These are phyloP conservation scores for Caenorhabditis afra DNA, from an alignment of 2,888 invertebrate genomes.

Conservation along the genomic window DNA sequence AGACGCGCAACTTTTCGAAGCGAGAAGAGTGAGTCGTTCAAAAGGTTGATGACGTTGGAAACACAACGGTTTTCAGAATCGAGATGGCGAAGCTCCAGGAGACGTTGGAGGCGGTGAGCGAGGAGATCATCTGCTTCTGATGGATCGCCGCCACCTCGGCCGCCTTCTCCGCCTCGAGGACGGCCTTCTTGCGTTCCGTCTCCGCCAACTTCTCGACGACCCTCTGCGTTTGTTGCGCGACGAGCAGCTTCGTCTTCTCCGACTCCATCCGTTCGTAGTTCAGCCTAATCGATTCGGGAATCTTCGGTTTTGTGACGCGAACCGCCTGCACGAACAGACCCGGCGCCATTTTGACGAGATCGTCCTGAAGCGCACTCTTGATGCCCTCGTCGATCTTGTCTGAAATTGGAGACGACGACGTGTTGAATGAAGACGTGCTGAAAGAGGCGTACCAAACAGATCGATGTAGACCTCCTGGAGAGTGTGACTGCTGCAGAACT, in stretches of 20 bases:
- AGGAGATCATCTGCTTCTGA: constrained; percentile 87
- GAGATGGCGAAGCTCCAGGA: constrained; percentile 42
- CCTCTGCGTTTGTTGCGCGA: constrained; percentile 90
- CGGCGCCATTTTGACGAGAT: constrained; percentile 89
- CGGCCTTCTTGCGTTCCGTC: constrained; percentile 90
- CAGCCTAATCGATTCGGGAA: constrained; percentile 90
- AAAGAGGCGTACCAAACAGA: constrained; percentile 85
- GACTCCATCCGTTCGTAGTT: constrained; percentile 91
- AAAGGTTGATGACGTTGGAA: no score
- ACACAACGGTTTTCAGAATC: constrained; percentile 38
- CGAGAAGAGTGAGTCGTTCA: constrained; percentile 49
- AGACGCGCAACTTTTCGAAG: constrained; percentile 43
- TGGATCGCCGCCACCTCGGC: constrained; percentile 91
- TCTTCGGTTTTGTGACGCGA: constrained; percentile 92
- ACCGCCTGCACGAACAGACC: constrained; percentile 89
- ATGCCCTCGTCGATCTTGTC: constrained; percentile 93
- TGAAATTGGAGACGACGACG: constrained; percentile 60
- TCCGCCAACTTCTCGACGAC: constrained; percentile 94
- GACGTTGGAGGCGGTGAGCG: constrained; percentile 47
- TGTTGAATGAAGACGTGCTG: constrained; percentile 14
- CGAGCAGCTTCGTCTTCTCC: constrained; percentile 91
- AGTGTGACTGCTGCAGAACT: constrained; percentile 91
- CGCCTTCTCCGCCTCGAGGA: constrained; percentile 91
- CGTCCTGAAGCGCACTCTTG: constrained; percentile 88
- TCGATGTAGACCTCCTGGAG: constrained; percentile 93